Conservation (phyloP, 1,140 invertebrate species). For the Monomorium pharaonis region DNA sequence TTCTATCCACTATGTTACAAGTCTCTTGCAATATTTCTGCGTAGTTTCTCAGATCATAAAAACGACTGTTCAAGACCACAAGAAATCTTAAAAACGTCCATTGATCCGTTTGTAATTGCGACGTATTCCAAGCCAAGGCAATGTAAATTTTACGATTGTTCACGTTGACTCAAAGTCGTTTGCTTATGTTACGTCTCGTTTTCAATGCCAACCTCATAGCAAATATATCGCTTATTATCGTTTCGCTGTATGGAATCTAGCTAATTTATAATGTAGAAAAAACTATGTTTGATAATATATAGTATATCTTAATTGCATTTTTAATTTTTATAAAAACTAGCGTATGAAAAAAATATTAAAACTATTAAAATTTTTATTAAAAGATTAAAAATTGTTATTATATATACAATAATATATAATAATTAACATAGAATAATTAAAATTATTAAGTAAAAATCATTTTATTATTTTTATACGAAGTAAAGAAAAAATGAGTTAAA, state of each 20-base stretch:
- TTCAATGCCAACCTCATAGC: constrained; percentile 1
- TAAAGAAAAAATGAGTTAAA: not conserved
- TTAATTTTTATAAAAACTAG: not conserved
- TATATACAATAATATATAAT: too few species aligned
- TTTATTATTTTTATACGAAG: not conserved
- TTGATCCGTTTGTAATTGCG: not conserved
- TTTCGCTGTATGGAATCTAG: not conserved
- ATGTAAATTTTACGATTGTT: constrained; percentile 1
- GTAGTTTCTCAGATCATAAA: not conserved
- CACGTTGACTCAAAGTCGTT: not conserved
- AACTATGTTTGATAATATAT: not conserved
- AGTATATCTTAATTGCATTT: not conserved
- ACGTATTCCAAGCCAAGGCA: not conserved
- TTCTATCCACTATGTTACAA: not conserved
- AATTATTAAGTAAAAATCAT: not conserved
- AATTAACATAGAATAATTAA: not conserved
- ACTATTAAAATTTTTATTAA: not conserved
- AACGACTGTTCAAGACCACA: not conserved
- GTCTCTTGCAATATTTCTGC: not conserved
- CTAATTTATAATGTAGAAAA: not conserved
- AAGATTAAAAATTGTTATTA: not conserved
- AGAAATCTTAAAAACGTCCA: not conserved
- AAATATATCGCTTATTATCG: constrained; percentile 2
- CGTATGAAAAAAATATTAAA: not conserved
- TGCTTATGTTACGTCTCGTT: not conserved